phyloP scores from a whole-genome alignment of 2,113 vertebrate genomes.

The Dromaius novaehollandiae region DNA sequence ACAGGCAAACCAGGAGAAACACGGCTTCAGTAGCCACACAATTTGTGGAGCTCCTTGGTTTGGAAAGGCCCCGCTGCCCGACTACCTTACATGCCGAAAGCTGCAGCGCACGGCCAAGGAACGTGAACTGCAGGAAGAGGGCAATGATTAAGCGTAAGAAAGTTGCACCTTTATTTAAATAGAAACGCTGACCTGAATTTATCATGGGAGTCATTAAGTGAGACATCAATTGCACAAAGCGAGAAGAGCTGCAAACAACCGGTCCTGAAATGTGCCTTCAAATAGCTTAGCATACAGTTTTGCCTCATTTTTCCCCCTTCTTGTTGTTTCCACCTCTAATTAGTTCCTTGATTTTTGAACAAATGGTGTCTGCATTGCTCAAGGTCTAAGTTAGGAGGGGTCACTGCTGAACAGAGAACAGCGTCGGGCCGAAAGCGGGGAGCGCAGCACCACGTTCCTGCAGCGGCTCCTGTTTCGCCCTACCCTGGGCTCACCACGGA shows the following conservation, averaged over 20 bases:
- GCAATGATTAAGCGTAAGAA: not conserved
- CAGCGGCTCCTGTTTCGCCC: too few relatives aligned
- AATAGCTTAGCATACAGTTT: fast-evolving
- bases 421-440: too few relatives aligned
- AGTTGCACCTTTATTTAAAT: not conserved
- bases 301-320: not conserved
- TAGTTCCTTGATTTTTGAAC: not conserved
- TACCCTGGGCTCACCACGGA: not conserved
- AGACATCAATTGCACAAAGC: not conserved
- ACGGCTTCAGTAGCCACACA: fast-evolving
- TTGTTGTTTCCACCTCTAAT: not conserved
- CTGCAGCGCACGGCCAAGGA: fast-evolving
- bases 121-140: fast-evolving
- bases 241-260: not conserved
- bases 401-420: not conserved
- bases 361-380: too few relatives aligned
- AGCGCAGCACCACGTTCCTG: too few relatives aligned
- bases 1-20: not conserved
- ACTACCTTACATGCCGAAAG: not conserved
- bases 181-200: not conserved
- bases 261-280: fast-evolving
- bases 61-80: too few relatives aligned
- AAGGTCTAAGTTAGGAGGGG: not conserved
- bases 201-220: not conserved
- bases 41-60: too few relatives aligned